Conservation (phyloP, 2,113 vertebrate species). For the Urocolius indicus region DNA sequence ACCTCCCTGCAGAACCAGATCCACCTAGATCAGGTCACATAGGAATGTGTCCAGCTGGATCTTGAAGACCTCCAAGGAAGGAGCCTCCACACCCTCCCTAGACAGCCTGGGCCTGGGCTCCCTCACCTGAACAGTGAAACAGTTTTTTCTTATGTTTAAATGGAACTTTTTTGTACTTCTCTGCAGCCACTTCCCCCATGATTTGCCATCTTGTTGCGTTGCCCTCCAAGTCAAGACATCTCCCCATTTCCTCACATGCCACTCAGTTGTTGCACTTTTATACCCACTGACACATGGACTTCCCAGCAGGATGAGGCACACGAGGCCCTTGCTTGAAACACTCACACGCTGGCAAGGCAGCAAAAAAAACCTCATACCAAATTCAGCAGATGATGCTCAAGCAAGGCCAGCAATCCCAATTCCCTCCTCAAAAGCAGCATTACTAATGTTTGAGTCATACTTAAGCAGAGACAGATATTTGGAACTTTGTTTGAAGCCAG, state of each 20-base stretch:
- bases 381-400: background rate
- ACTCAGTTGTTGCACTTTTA: rapidly evolving
- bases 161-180: too few species aligned
- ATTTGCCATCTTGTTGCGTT: rapidly evolving
- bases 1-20: too few species aligned
- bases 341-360: background rate
- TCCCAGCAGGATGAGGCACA: background rate
- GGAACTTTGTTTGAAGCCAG: background rate
- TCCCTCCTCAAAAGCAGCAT: background rate
- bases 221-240: background rate
- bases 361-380: background rate
- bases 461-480: background rate
- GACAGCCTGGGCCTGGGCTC: too few species aligned
- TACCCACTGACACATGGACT: rapidly evolving
- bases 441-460: background rate
- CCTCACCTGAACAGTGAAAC: too few species aligned
- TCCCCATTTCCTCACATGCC: background rate
- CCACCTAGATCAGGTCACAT: too few species aligned
- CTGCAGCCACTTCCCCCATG: background rate
- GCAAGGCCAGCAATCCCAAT: background rate
- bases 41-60: too few species aligned
- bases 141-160: too few species aligned
- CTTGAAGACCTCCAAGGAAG: too few species aligned
- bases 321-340: background rate
- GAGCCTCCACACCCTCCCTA: too few species aligned